Base-by-base conservation (phyloP, 2,797 vertebrate species). In the Macropus fuliginosus region DNA sequence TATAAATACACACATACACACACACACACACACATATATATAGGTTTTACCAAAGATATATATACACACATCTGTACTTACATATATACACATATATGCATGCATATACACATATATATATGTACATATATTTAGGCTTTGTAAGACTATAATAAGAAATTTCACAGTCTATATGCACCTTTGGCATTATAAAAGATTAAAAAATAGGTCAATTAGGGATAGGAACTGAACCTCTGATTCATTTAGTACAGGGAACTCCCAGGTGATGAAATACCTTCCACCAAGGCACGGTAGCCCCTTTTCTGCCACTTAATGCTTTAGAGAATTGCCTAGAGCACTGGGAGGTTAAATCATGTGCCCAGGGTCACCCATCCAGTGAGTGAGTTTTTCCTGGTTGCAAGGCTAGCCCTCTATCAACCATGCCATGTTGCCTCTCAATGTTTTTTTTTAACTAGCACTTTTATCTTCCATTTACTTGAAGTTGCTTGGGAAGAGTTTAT, bases 81-180 rank as follows among this genome's bases (percentile, higher is more conserved):
- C 18, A 21, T 56, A 21, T 21, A 55, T 56, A 24, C 18, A 56
- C 18, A 56, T 62, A 62, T 62, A 4, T 56, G 55, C 18, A 29
- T 10, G 10, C 3, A 62, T 4, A 62, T 31, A 56, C 6, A 56
- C 29, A 9, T 59, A 29, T 12, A 29, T 12, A 29, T 13, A 62
- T 9, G 9, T 34, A 13, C 0, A 18, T 94, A 21, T 54, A 55
- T 24, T 6, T 27, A 89, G 54, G 62, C 94, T 96, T 18, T 54
- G 50, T 91, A 93, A 96, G 54, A 93, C 57, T 90, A 87, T 91
- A 56, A 54, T 93, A 95, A 96, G 94, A 55, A 93, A 93, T 92
- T 93, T 92, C 55, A 55, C 74, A 0, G 1, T 91, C n/a, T n/a
- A 31, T 89, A 27, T 87, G 9, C 28, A 91, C 89, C 90, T 59